These are phyloP conservation scores for Molorchus minor DNA, from an alignment of 2,888 invertebrate species.

Conservation along the genomic window DNA sequence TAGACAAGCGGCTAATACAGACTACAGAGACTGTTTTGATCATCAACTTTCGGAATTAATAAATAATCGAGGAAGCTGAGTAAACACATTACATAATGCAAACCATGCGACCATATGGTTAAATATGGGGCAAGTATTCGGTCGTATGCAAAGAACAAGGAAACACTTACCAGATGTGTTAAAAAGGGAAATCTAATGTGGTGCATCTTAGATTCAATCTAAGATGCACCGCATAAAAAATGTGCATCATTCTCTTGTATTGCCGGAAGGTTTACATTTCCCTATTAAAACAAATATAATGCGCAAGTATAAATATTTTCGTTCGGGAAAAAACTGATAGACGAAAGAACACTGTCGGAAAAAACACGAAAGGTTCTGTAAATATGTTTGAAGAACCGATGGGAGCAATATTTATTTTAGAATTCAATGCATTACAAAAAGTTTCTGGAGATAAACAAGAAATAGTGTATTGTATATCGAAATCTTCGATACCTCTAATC, in stretches of 20 bases:
- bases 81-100: slow-evolving; percentile 16
- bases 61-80: background rate
- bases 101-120: slow-evolving; percentile 1
- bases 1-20: background rate
- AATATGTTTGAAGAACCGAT: background rate
- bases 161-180: slow-evolving; percentile 9
- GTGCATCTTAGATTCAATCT: no score
- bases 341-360: background rate
- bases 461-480: background rate
- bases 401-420: background rate
- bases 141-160: background rate
- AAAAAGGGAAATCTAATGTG: background rate
- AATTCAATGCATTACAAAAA: background rate
- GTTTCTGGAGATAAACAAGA: background rate
- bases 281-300: background rate
- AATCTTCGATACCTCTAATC: background rate
- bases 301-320: background rate
- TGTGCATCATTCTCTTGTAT: background rate
- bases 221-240: slow-evolving; percentile 4
- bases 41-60: slow-evolving; percentile 2
- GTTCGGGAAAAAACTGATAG: background rate
- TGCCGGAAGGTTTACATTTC: background rate
- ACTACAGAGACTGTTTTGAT: slow-evolving; percentile 10
- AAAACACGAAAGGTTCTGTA: background rate
- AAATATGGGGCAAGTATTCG: slow-evolving; percentile 6